phyloP scores from a whole-genome alignment of 2,888 invertebrate genomes.

The Lepeophtheirus nordmannii region DNA sequence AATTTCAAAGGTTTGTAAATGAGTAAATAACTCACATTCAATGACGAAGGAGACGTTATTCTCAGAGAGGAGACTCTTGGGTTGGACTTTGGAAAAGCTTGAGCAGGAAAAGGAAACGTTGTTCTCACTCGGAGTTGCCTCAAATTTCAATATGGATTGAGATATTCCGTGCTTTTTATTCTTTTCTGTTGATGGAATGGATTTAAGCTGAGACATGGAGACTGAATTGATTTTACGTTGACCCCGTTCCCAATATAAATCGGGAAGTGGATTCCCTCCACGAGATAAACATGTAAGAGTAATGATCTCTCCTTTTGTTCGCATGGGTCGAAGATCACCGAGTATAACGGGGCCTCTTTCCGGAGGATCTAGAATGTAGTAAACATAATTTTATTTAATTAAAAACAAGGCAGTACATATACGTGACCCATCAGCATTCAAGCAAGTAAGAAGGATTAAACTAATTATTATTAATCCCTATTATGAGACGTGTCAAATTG shows the following conservation, averaged over 20 bases:
- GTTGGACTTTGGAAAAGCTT: background rate
- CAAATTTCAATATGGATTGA: background rate
- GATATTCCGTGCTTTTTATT: background rate
- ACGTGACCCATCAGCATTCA: too few relatives aligned
- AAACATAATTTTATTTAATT: background rate
- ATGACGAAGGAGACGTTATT: background rate
- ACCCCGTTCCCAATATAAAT: background rate
- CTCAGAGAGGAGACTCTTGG: background rate
- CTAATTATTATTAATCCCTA: too few relatives aligned
- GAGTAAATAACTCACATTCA: background rate
- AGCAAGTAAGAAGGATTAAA: too few relatives aligned
- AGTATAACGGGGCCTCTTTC: background rate
- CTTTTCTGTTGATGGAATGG: background rate
- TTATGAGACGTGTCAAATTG: too few relatives aligned
- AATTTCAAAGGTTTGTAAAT: too few relatives aligned
- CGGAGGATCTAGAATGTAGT: background rate
- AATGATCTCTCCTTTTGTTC: slow-evolving; percentile 4
- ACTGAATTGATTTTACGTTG: background rate
- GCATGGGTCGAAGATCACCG: background rate
- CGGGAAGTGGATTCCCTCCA: slow-evolving; percentile 10
- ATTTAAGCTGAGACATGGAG: background rate
- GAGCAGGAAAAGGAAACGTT: background rate
- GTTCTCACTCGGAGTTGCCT: background rate
- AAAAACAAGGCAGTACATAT: too few relatives aligned
- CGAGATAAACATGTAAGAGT: background rate